Evolutionary conservation across 2,797 vertebrate species (phyloP).

Genomic region (Sebastes hubbsi): DNA sequence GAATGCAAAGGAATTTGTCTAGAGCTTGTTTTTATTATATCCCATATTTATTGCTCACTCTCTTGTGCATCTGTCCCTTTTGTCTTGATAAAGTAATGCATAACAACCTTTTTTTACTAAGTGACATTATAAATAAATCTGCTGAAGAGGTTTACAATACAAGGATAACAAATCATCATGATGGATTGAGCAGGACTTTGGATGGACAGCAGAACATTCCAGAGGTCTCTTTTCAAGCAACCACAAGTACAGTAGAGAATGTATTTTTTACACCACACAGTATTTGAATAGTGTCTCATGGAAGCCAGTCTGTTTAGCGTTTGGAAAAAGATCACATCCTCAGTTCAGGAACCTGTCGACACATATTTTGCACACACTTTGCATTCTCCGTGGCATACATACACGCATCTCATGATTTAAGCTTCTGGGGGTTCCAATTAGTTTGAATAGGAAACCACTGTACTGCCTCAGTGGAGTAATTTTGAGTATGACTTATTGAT

Average conservation of each 20-base stretch:
- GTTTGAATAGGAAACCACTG: slow-evolving; percentile 1
- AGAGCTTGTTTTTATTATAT: background rate
- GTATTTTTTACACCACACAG: background rate
- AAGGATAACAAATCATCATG: background rate
- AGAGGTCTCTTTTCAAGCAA: background rate
- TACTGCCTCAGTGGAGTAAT: background rate
- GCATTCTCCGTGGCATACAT: background rate
- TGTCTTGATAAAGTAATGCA: background rate
- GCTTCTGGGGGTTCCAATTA: slow-evolving; percentile 14
- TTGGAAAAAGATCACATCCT: background rate
- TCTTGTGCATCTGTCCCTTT: background rate
- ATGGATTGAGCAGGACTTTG: background rate
- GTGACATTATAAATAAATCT: background rate
- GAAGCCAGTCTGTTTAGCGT: background rate
- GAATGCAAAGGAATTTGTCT: background rate
- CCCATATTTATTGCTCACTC: background rate
- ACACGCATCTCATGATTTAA: background rate
- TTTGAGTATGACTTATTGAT: slow-evolving; percentile 34
- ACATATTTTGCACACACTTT: background rate
- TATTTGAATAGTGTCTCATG: background rate
- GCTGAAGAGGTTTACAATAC: background rate
- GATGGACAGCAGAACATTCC: background rate
- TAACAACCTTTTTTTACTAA: background rate
- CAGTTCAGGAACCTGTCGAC: background rate
- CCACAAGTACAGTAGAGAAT: background rate